Conservation (phyloP, 2,113 vertebrate genomes). For the Marcusenius ussheri region DNA sequence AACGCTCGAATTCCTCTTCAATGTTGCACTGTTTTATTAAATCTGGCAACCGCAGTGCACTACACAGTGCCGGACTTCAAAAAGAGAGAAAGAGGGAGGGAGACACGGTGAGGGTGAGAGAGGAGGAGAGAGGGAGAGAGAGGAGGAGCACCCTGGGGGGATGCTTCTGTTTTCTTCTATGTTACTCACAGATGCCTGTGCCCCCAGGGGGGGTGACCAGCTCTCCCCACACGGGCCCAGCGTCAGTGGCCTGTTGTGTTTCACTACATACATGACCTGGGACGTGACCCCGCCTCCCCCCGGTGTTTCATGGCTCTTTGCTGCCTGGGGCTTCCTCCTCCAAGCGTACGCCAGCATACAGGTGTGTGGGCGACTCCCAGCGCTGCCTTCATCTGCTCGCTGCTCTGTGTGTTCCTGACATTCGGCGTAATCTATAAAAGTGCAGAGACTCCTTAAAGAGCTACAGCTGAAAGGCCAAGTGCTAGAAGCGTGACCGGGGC, state of each 20-base stretch:
- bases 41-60: constrained; percentile 31
- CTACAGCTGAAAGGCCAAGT: background rate
- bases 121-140: background rate
- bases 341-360: background rate
- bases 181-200: background rate
- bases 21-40: constrained; percentile 44
- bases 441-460: background rate
- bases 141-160: constrained; percentile 43
- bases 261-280: background rate
- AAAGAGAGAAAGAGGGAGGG: constrained; percentile 20
- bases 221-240: background rate
- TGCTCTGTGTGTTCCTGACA: background rate
- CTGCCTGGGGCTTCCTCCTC: background rate
- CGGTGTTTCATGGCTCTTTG: background rate
- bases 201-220: background rate
- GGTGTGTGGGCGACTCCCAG: background rate
- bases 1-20: constrained; percentile 40
- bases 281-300: background rate
- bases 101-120: background rate
- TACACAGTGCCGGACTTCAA: constrained; percentile 50
- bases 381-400: background rate
- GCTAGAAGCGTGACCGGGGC: background rate
- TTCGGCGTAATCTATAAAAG: background rate
- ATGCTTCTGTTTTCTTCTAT: constrained; percentile 8
- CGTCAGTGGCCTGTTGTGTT: background rate